Conservation (phyloP, 2,797 vertebrate species). For the Alca torda region DNA sequence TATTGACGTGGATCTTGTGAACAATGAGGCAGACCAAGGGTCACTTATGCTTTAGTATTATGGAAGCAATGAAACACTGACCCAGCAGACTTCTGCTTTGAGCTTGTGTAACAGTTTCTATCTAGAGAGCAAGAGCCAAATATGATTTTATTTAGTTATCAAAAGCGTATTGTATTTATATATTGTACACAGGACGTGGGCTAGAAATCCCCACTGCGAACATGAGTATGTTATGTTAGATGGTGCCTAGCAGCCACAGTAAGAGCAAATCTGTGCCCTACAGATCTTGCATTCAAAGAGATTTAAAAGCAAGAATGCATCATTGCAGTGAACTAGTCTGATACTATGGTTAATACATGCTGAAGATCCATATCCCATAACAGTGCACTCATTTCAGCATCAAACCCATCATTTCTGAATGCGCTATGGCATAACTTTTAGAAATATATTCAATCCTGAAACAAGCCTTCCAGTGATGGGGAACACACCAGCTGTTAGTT, state of each 20-base stretch:
- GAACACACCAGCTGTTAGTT: not conserved
- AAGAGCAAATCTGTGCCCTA: not conserved
- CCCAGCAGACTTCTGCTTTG: not conserved
- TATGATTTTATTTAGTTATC: not conserved
- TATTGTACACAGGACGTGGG: not conserved
- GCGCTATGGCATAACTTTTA: not conserved
- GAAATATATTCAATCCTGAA: not conserved
- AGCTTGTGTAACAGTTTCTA: not conserved
- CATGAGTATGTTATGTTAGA: not conserved
- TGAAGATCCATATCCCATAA: fast-evolving
- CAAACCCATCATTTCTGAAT: not conserved
- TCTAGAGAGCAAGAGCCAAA: not conserved
- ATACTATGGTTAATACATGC: not conserved
- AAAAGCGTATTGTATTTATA: not conserved
- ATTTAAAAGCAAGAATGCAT: not conserved
- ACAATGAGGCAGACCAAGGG: not conserved
- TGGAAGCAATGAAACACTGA: not conserved
- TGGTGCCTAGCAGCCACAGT: not conserved
- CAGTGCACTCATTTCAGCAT: not conserved
- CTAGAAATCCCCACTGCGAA: not conserved
- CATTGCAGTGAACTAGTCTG: not conserved
- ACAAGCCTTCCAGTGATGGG: not conserved
- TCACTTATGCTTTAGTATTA: not conserved
- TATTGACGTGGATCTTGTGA: not conserved
- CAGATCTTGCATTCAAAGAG: not conserved